phyloP scores from a whole-genome alignment of 2,113 vertebrate species.

The Lethenteron reissneri region DNA sequence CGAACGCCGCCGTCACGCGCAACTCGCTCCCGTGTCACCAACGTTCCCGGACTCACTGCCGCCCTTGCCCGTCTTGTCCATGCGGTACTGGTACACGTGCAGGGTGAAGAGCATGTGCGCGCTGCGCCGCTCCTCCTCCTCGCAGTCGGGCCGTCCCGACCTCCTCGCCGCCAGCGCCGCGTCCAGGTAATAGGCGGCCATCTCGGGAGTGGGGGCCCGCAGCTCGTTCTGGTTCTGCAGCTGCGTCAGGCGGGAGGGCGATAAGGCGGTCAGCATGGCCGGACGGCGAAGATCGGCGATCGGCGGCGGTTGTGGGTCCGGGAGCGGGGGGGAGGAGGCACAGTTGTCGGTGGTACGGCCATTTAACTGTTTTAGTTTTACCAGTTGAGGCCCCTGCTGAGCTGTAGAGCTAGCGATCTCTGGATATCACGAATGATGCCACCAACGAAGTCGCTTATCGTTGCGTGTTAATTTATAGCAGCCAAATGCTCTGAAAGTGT shows the following conservation, averaged over 20 bases:
- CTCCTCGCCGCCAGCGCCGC: slow-evolving; percentile 66
- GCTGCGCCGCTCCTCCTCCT: slow-evolving; percentile 67
- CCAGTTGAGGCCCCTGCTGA: no score
- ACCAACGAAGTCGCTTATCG: no score
- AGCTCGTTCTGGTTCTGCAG: slow-evolving; percentile 94
- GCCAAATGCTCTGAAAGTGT: no score
- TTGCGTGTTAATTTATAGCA: no score
- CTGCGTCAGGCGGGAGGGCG: slow-evolving; percentile 21
- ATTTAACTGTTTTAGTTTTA: no score
- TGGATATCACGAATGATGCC: no score
- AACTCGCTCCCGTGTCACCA: no score
- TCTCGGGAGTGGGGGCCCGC: slow-evolving; percentile 69
- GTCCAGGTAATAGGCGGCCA: slow-evolving; percentile 79
- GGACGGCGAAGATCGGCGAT: neutral
- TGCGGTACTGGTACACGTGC: slow-evolving; percentile 93
- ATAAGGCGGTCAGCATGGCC: neutral
- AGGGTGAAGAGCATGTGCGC: slow-evolving; percentile 97
- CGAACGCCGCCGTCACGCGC: no score
- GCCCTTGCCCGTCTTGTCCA: slow-evolving; percentile 85
- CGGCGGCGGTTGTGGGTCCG: neutral
- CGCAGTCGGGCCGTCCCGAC: slow-evolving; percentile 42
- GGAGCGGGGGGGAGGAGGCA: neutral
- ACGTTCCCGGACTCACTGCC: slow-evolving; percentile 44
- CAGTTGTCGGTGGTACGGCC: neutral
- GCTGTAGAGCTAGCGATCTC: no score